Evolutionary conservation across 2,888 invertebrate genomes (phyloP), one percentile per base, ranked within the genome.

Genomic region (Aleiodes leptofemur): DNA sequence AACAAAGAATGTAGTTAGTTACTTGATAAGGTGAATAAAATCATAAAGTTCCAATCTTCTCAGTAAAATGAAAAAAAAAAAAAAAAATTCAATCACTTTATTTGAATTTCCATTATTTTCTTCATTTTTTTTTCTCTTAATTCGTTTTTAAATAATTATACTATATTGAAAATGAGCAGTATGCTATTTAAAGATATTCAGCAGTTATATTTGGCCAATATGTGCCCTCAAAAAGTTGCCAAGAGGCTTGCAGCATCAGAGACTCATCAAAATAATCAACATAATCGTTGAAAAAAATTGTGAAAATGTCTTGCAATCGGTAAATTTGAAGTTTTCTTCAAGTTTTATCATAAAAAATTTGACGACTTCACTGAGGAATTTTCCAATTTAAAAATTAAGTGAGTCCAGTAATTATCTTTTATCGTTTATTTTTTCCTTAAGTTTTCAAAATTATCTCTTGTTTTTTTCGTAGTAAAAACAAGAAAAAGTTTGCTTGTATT

Each of bases 1-100:
- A 87, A 84, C 82, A 85, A 85, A 86, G 84, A 82, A 86, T 88
- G 88, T 88, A 89, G 87, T 87, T 88, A 87, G 84, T 85, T 77
- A 85, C 83, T 85, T 85, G 84, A 82, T 87, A 85, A 87, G 84
- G 75, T 82, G 80, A 89, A 88, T 88, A 88, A 89, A 86, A 85
- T 80, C 77, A 64, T 64, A 43, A 64, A 64, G 64, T 43, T 64
- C 43, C 64, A 48, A 64, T 64, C 64, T 64, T 64, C 64, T 64
- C 64, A 64, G 48, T 78, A 73, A 81, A 9, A 64, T 56, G 70
- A 73, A 71, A 70, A 69, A 69, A 56, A 76, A 66, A 53, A 23
- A 23, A 23, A 23, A 23, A 23, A 23, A 23, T 23, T 23, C 23
- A 23, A 23, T 61, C 38, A 71, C n/a, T 61, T 61, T 57, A 23